These are phyloP conservation scores for Panurus biarmicus DNA, from an alignment of 2,113 vertebrate genomes.

Conservation along the genomic window DNA sequence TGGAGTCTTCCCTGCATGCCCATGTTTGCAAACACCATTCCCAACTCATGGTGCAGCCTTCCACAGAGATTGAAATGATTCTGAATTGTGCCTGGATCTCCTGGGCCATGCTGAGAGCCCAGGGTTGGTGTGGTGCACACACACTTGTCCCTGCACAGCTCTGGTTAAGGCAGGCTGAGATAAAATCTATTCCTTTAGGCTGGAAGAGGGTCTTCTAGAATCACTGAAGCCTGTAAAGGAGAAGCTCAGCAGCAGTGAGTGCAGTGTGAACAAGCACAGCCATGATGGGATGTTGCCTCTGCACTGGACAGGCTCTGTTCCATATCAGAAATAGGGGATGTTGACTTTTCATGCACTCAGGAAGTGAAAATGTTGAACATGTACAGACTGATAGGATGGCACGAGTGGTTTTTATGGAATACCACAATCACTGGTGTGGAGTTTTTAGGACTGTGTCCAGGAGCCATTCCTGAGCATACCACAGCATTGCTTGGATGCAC, in stretches of 20 bases:
- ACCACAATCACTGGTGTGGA: background rate
- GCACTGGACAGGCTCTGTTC: background rate
- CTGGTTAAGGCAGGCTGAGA: background rate
- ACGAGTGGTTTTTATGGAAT: background rate
- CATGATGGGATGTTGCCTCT: background rate
- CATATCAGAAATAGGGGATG: accelerated
- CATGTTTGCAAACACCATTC: background rate
- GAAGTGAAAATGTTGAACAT: background rate
- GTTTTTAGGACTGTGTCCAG: background rate
- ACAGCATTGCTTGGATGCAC: background rate
- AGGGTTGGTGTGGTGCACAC: accelerated
- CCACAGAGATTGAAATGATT: accelerated
- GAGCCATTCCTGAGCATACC: accelerated
- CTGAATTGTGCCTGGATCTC: background rate
- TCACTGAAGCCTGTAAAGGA: background rate
- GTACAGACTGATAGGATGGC: background rate
- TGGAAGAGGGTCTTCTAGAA: background rate
- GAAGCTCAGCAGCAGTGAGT: background rate
- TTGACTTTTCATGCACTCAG: background rate
- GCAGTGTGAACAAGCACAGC: accelerated
- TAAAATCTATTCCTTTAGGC: background rate
- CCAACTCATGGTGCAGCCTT: background rate
- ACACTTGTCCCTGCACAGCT: accelerated
- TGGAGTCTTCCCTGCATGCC: background rate
- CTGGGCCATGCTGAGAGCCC: background rate